Percentiles rank a stretch among this genome's conserved stretches.
Conservation (phyloP, 2,797 vertebrate genomes). For the Leptoclinus maculatus region DNA sequence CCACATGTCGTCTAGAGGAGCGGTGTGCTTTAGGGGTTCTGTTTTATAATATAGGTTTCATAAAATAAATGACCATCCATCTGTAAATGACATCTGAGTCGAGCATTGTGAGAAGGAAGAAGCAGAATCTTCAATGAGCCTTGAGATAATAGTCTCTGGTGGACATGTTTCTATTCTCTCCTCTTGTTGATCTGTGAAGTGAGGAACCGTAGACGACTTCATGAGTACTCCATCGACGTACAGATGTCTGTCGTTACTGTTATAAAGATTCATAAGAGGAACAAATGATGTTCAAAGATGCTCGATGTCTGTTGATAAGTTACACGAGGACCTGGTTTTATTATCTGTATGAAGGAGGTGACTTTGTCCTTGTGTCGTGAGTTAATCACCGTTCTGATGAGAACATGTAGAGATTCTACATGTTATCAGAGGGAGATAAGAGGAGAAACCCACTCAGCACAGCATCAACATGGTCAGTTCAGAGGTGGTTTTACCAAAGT, state of each 20-base stretch:
- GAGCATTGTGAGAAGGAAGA: too few species aligned
- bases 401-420: not conserved
- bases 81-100: too few species aligned
- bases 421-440: not conserved
- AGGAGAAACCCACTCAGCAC: not conserved
- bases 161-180: too few species aligned
- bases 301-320: too few species aligned
- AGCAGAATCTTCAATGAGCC: too few species aligned
- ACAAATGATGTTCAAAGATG: too few species aligned
- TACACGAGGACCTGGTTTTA: not conserved
- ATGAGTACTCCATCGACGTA: too few species aligned
- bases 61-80: not conserved
- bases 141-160: too few species aligned
- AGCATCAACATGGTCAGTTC: not conserved
- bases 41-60: not conserved
- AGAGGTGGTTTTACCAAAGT: conserved; percentile 78
- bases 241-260: too few species aligned
- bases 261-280: too few species aligned
- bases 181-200: too few species aligned
- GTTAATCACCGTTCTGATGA: not conserved
- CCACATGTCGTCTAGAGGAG: not conserved
- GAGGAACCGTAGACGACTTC: too few species aligned
- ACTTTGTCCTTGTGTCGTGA: not conserved
- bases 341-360: not conserved
- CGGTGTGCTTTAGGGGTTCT: not conserved